Evolutionary conservation across 2,113 vertebrate genomes (phyloP).

Genomic region (Poeciliopsis prolifica): DNA sequence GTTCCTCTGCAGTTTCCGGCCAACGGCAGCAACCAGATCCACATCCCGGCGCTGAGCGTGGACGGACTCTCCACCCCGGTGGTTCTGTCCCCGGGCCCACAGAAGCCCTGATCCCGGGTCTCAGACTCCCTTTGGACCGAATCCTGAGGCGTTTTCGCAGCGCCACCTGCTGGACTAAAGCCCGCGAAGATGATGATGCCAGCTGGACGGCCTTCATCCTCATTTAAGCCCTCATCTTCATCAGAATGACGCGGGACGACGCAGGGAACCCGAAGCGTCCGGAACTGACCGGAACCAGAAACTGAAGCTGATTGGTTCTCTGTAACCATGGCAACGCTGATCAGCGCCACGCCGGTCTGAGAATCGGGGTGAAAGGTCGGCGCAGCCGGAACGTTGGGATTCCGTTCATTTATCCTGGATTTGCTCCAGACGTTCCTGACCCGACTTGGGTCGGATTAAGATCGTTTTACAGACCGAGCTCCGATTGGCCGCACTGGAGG

Average conservation of each 20-base stretch:
- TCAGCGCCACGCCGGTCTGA: not conserved
- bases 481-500: not conserved
- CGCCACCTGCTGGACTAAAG: not conserved
- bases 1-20: constrained; percentile 82
- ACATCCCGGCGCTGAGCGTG: constrained; percentile 91
- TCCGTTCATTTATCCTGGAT: not conserved
- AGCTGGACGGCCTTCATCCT: not conserved
- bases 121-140: not conserved
- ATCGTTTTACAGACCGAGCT: not conserved
- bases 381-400: not conserved
- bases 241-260: not conserved
- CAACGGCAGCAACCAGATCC: constrained; percentile 87
- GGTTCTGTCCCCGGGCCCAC: constrained; percentile 90
- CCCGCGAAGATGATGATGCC: not conserved
- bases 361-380: not conserved
- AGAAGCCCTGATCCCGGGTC: constrained; percentile 84
- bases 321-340: not conserved
- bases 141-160: not conserved
- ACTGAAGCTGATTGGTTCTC: not conserved
- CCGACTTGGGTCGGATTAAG: constrained; percentile 1
- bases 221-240: not conserved
- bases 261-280: not conserved
- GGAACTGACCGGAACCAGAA: rapidly evolving
- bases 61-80: constrained; percentile 93
- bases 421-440: not conserved